phyloP scores from a whole-genome alignment of 1,140 invertebrate species.

The Amphibalanus amphitrite region DNA sequence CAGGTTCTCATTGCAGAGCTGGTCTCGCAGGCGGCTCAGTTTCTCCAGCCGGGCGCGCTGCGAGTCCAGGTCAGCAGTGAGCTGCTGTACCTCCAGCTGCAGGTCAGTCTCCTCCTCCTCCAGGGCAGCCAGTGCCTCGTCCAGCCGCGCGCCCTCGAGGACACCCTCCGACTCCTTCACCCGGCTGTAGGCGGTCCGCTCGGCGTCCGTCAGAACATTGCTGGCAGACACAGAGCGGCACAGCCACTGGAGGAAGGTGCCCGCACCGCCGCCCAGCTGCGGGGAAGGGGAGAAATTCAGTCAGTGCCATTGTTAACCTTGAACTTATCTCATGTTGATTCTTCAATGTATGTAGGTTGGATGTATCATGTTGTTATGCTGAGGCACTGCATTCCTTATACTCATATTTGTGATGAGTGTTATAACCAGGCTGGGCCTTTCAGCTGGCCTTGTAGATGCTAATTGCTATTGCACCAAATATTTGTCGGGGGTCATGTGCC shows the following conservation, averaged over 20 bases:
- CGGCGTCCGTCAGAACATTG: background rate
- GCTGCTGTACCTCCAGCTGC: background rate
- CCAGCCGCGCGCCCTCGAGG: background rate
- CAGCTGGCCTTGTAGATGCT: too few species aligned
- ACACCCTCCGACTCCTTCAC: background rate
- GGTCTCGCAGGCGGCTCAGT: background rate
- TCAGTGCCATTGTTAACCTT: too few species aligned
- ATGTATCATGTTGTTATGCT: too few species aligned
- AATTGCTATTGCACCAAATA: too few species aligned
- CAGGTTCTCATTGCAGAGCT: background rate
- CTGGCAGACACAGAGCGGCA: background rate
- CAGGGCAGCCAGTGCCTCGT: background rate
- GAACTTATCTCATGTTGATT: too few species aligned
- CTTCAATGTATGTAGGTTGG: too few species aligned
- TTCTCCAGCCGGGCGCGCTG: background rate
- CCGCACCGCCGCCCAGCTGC: background rate
- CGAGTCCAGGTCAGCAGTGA: background rate
- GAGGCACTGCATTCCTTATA: too few species aligned
- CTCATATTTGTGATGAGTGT: too few species aligned
- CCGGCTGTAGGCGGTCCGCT: background rate
- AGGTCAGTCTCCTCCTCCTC: background rate
- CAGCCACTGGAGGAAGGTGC: background rate
- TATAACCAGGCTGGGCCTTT: too few species aligned
- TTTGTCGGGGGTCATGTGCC: too few species aligned
- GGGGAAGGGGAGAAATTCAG: too few species aligned